phyloP scores from a whole-genome alignment of 2,113 vertebrate species.

The Chiloscyllium plagiosum region DNA sequence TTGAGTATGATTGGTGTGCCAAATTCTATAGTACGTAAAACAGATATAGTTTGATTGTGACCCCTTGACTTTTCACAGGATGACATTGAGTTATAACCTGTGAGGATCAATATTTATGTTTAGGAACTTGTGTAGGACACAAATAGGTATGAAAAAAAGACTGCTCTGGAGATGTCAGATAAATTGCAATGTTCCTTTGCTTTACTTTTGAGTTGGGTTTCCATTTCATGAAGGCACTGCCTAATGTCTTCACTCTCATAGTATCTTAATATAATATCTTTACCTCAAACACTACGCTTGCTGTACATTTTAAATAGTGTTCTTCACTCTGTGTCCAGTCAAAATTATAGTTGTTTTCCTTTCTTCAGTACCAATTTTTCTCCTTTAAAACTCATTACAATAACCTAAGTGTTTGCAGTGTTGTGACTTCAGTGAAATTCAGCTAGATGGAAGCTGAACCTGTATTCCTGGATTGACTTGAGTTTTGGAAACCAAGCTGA shows the following conservation, averaged over 20 bases:
- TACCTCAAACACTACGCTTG: background rate
- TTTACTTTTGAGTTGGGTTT: background rate
- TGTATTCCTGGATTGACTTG: background rate
- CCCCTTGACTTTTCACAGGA: background rate
- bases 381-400: background rate
- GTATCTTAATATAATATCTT: background rate
- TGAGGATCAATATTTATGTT: background rate
- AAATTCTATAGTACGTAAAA: background rate
- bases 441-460: background rate
- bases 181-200: background rate
- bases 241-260: background rate
- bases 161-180: background rate
- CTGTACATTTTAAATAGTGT: background rate
- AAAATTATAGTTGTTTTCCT: background rate
- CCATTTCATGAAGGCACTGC: no score
- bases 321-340: background rate
- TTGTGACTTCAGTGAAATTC: background rate
- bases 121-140: no score
- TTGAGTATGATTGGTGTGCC: background rate
- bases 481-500: background rate
- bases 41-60: background rate
- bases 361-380: background rate
- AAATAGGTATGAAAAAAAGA: background rate
- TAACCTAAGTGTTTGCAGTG: background rate
- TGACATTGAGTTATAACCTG: background rate